These are phyloP conservation scores for Dasypolia templi DNA, from an alignment of 2,888 invertebrate species.

Conservation along the genomic window DNA sequence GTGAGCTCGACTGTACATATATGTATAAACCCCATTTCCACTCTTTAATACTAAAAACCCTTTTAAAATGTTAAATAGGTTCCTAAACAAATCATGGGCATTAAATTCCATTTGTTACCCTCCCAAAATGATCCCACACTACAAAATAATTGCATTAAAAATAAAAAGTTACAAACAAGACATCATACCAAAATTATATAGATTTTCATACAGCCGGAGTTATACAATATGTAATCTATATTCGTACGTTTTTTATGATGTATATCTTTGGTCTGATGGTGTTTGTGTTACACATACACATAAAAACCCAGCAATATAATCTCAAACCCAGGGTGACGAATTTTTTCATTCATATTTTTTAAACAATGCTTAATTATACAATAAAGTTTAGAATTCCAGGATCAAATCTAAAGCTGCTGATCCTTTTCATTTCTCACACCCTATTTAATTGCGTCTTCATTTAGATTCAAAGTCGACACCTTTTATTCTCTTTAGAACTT, in stretches of 20 bases:
- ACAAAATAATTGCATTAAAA: no score
- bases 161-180: background rate
- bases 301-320: background rate
- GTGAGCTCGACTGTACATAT: no score
- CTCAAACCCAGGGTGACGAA: background rate
- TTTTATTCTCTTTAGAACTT: conserved; percentile 23
- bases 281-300: background rate
- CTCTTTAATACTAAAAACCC: background rate
- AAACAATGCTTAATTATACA: background rate
- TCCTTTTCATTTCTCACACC: background rate
- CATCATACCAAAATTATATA: background rate
- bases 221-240: background rate
- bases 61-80: background rate
- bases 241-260: no score
- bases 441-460: conserved; percentile 42
- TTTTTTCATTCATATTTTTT: background rate
- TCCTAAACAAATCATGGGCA: background rate
- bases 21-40: no score
- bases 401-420: background rate
- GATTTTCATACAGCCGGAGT: background rate
- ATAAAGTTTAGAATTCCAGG: background rate
- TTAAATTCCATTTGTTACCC: no score
- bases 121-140: no score
- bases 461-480: conserved; percentile 37
- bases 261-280: conserved; percentile 2